These are phyloP conservation scores for Cyrtonyx montezumae DNA, from an alignment of 2,113 vertebrate species.

Conservation along the genomic window DNA sequence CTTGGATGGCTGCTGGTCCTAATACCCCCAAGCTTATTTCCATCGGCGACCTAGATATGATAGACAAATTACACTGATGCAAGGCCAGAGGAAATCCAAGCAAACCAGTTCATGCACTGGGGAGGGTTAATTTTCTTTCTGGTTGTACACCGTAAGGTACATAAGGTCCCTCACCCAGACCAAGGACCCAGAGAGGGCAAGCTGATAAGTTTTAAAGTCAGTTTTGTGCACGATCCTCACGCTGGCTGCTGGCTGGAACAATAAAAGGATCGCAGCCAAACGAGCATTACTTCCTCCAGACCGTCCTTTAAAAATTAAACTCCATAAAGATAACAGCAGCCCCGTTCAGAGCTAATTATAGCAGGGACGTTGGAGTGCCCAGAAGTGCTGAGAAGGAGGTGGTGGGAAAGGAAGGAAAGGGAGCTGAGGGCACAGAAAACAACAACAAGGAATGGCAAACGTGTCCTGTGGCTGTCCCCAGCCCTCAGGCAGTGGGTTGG, in stretches of 20 bases:
- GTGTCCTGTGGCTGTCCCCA: neutral
- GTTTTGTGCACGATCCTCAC: neutral
- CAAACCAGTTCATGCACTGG: neutral
- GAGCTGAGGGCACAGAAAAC: neutral
- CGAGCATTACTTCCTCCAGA: slow-evolving; percentile 43
- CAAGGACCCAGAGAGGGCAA: neutral
- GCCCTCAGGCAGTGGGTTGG: rapidly evolving
- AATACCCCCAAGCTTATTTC: slow-evolving; percentile 10
- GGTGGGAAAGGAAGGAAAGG: slow-evolving; percentile 58
- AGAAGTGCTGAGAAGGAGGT: slow-evolving; percentile 19
- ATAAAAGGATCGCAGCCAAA: slow-evolving; percentile 64
- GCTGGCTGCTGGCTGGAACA: slow-evolving; percentile 3
- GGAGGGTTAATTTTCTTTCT: neutral
- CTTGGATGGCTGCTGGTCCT: neutral
- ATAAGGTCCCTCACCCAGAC: neutral
- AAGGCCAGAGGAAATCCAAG: neutral
- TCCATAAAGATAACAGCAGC: slow-evolving; percentile 32
- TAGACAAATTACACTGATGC: neutral
- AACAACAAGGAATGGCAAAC: neutral
- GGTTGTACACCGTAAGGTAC: neutral
- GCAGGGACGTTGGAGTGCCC: neutral
- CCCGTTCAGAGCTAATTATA: slow-evolving; percentile 37
- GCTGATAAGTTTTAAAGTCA: neutral
- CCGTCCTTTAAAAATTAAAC: slow-evolving; percentile 47
- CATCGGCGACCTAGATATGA: neutral